A percentile compares a stretch with the other conserved stretches of the same genome.
phyloP scores from a whole-genome alignment of 35 echinoderm and acorn worm genomes.

The Stichopus chloronotus region DNA sequence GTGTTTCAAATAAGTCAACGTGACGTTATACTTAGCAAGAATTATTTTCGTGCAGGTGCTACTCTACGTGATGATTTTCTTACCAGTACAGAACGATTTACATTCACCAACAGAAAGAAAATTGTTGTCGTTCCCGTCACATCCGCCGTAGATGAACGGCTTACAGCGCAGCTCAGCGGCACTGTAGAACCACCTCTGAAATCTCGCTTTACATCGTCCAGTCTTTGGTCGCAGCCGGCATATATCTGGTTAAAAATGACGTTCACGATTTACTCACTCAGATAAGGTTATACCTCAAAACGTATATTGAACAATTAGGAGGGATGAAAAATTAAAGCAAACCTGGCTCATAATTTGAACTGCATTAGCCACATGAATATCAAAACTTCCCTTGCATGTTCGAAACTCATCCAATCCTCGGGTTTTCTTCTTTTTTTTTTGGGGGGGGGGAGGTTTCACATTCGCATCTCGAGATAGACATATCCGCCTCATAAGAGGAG shows the following conservation, averaged over 20 bases:
- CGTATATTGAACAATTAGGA: too few relatives aligned
- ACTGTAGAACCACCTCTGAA: conserved; percentile 25
- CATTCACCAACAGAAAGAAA: conserved; percentile 7
- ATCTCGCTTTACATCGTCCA: conserved; percentile 1
- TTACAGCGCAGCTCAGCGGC: not conserved
- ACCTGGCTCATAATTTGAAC: too few relatives aligned
- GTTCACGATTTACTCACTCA: not conserved
- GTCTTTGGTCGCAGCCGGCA: conserved; percentile 26
- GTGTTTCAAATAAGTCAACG: too few relatives aligned
- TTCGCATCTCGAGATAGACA: too few relatives aligned
- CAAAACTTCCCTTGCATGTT: too few relatives aligned
- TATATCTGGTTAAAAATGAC: conserved; percentile 31
- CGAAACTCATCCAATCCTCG: too few relatives aligned
- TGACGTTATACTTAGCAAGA: too few relatives aligned
- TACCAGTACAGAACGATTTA: not conserved
- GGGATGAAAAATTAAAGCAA: too few relatives aligned
- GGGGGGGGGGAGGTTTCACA: too few relatives aligned
- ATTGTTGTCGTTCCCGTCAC: conserved; percentile 30
- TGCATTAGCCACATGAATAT: too few relatives aligned
- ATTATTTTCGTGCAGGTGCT: not conserved
- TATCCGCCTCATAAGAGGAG: too few relatives aligned
- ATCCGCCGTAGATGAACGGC: conserved; percentile 9
- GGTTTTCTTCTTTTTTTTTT: too few relatives aligned
- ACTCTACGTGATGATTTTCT: not conserved
- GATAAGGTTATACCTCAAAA: not conserved